Evolutionary conservation across 2,113 vertebrate genomes (phyloP), one percentile per base, ranked within the genome.

Genomic region (Gorsachius goisagi): DNA sequence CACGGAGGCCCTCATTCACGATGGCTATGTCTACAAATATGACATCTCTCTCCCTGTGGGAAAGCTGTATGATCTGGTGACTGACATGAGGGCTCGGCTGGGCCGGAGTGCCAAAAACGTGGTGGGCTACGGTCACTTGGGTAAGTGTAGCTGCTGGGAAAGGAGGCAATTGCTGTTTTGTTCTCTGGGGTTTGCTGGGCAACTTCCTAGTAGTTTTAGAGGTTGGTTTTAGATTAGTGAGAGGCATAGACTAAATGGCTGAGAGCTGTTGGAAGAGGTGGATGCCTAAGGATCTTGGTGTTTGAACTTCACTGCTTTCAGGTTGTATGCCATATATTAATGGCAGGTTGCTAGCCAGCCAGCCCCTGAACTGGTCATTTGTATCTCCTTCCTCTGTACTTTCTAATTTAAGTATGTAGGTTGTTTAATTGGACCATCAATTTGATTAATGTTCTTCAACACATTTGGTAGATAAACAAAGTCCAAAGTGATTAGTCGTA

Each of bases 91-190:
- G 32, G 62, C 90, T 87, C 98, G 98, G 11, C 98, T 99, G 41
- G 98, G 98, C 66, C 62, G 10, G 1, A 78, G 17, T 5, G 99
- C 99, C 82, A 99, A 98, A 96, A 98, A 93, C 1, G 99, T 99
- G 89, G 98, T 99, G 94, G 99, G 99, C 94, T 99, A 99, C 0
- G 99, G 99, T 72, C 99, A 99, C 83, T 82, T 99, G 45, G 99
- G 99, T 99, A 85, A 98, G 99, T 50, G 27, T 8, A 35, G 32
- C 1, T 85, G 60, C 80, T 78, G 73, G 67, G 37, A 33, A 73
- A 55, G 44, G 66, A 74, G 26, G 4, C 9, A 18, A 8, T 55
- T n/a, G 62, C 12, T 44, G 22, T 30, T 35, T 16, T 59, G 63
- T 58, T 56, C 44, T 72, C 56, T 14, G 21, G 18, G 30, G 53